phyloP scores from a whole-genome alignment of 2,113 vertebrate genomes.

The Cariama cristata region DNA sequence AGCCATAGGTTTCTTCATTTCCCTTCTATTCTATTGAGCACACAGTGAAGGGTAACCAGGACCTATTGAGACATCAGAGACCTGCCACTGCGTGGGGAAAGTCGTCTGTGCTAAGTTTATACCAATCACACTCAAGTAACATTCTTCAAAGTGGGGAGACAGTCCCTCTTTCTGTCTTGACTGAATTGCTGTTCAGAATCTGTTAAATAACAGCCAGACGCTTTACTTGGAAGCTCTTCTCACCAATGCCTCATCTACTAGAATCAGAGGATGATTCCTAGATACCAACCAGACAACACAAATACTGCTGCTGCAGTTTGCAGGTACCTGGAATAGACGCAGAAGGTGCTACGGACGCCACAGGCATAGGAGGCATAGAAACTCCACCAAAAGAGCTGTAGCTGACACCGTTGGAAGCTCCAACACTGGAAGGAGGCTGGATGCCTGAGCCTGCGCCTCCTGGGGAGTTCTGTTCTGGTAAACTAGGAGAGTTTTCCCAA shows the following conservation, averaged over 20 bases:
- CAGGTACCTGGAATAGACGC: slow-evolving; percentile 94
- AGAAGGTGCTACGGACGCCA: slow-evolving; percentile 96
- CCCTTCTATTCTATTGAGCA: slow-evolving; percentile 36
- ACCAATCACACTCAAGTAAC: background rate
- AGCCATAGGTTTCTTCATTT: slow-evolving; percentile 27
- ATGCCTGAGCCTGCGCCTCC: slow-evolving; percentile 81
- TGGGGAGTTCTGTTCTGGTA: slow-evolving; percentile 96
- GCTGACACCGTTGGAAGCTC: slow-evolving; percentile 92
- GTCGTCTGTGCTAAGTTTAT: background rate
- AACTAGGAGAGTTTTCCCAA: slow-evolving; percentile 97
- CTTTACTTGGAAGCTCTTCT: background rate
- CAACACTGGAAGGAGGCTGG: slow-evolving; percentile 90
- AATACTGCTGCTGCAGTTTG: background rate
- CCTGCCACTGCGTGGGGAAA: background rate
- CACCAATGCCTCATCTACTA: background rate
- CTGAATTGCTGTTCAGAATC: background rate
- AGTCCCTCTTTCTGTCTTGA: background rate
- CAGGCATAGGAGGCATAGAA: slow-evolving; percentile 96
- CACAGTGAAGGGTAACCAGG: slow-evolving; percentile 56
- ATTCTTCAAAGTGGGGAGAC: background rate
- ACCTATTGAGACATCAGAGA: slow-evolving; percentile 68
- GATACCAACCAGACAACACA: background rate
- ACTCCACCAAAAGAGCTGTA: slow-evolving; percentile 97
- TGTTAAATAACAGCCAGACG: background rate
- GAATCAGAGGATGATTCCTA: background rate